Evolutionary conservation across 1,140 invertebrate species (phyloP).

Genomic region (Drosophila sucinea): DNA sequence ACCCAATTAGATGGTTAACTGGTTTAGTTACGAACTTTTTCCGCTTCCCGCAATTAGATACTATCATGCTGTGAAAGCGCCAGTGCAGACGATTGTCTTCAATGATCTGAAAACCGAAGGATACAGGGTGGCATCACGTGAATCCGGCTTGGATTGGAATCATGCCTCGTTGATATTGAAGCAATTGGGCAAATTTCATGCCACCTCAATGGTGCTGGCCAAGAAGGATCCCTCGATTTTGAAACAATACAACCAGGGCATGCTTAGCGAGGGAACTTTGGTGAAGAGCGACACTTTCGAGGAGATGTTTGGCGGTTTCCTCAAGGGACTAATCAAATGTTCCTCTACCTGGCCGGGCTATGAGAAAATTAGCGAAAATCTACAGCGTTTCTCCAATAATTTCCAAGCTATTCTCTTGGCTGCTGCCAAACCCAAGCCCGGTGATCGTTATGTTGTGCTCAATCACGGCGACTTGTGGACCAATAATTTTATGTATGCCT

Average conservation of each 20-base stretch:
- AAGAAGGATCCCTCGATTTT: conserved; percentile 69
- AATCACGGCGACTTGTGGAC: conserved; percentile 88
- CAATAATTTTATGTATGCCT: conserved; percentile 88
- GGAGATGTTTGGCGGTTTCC: conserved; percentile 62
- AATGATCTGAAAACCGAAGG: conserved; percentile 70
- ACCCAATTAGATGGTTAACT: no score
- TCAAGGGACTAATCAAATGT: conserved; percentile 64
- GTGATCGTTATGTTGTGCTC: conserved; percentile 83
- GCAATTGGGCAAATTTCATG: conserved; percentile 73
- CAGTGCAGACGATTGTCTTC: conserved; percentile 77
- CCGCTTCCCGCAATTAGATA: conserved; percentile 70
- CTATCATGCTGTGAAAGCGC: conserved; percentile 82
- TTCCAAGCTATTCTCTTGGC: conserved; percentile 69
- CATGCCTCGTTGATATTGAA: conserved; percentile 66
- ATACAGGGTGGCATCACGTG: conserved; percentile 64
- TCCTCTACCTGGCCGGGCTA: conserved; percentile 60
- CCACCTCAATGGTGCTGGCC: conserved; percentile 77
- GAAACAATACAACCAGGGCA: conserved; percentile 57
- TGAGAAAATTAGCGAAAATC: conserved; percentile 60
- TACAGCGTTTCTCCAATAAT: conserved; percentile 83
- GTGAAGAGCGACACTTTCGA: conserved; percentile 60
- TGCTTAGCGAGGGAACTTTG: conserved; percentile 65
- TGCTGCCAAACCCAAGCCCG: conserved; percentile 65
- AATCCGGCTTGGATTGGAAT: conserved; percentile 68
- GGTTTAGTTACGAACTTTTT: background rate